Evolutionary conservation across 2,797 vertebrate species (phyloP), one percentile per base, ranked within the genome.

Genomic region (Echeneis naucrates): DNA sequence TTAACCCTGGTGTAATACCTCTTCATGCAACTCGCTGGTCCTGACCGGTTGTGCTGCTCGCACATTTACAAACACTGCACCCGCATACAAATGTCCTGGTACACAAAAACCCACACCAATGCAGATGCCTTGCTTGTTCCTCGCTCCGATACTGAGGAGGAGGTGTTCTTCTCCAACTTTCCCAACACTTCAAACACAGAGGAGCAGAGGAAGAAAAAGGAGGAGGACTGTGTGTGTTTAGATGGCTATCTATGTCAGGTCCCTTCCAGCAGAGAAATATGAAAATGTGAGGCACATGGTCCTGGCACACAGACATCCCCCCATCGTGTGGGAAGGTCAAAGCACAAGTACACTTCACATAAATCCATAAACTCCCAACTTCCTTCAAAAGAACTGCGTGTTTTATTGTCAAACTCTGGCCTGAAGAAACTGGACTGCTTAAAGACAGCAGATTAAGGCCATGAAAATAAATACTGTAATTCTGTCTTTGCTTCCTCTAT

Each of bases 311-410:
- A 2, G 47, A 62, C 48, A 24, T 44, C 23, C 40, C 74, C 69
- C 64, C 72, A 54, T 59, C 53, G 82, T 50, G 84, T 59, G 57
- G 60, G 54, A 77, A 83, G 85, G 85, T 89, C 84, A 83, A 74
- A 87, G 78, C 63, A 74, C 81, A 87, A 81, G 64, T 51, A 77
- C 70, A 80, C 77, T 86, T 72, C 44, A 73, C 84, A 88, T 86
- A 80, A 85, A 83, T 88, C 74, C 68, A 87, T 72, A 73, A 87
- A 83, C 50, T 78, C 40, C 1, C 2, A 11, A 50, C 76, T 68
- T 69, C 59, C 73, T 73, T 80, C 53, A 72, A 86, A 88, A 61
- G 80, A 54, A 56, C 78, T 58, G 73, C 23, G 23, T 33, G 73
- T 27, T 72, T 75, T 37, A 60, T 35, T 48, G 45, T 61, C 64